phyloP scores from a whole-genome alignment of 2,113 vertebrate species.

The Stomatorhinus ivindoensis region DNA sequence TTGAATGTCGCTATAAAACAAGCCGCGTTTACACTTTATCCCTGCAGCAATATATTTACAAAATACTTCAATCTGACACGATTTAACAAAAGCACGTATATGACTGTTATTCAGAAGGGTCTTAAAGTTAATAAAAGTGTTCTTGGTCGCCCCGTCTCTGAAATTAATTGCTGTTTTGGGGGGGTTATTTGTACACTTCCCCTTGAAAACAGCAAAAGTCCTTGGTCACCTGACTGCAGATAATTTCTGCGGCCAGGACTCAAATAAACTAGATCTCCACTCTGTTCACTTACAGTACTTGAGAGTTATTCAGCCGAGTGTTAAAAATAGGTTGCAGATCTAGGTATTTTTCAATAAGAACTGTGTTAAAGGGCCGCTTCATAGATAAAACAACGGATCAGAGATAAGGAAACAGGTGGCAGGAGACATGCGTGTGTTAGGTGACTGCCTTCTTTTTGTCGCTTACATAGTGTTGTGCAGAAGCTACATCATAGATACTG shows the following conservation, averaged over 20 bases:
- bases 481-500: not conserved
- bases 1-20: not conserved
- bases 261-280: not conserved
- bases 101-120: not conserved
- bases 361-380: not conserved
- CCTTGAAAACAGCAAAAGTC: slow-evolving; percentile 36
- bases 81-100: not conserved
- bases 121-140: not conserved
- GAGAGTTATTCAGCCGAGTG: not conserved
- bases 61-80: not conserved
- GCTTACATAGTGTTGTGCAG: not conserved
- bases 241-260: slow-evolving; percentile 5
- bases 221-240: not conserved
- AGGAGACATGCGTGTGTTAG: not conserved
- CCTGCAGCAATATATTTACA: not conserved
- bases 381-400: not conserved
- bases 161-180: not conserved
- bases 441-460: not conserved
- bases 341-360: not conserved
- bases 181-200: not conserved
- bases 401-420: not conserved
- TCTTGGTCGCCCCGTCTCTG: not conserved
- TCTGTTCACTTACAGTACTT: not conserved
- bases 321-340: not conserved
- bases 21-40: not conserved